Conservation (phyloP, 2,113 vertebrate species). For the Anoplopoma fimbria region DNA sequence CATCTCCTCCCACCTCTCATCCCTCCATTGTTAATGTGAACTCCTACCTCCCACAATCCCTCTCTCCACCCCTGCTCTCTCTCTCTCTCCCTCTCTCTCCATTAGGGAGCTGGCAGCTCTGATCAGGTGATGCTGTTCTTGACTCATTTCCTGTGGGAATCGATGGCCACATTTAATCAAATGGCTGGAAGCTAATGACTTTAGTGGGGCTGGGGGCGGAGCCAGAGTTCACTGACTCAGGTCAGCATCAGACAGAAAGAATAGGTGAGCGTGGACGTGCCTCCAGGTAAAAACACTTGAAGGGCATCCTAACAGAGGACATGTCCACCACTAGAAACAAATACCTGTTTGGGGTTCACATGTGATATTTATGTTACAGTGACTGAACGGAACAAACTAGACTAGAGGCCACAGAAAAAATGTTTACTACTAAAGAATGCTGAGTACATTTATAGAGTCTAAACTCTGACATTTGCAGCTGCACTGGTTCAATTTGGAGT, state of each 20-base stretch:
- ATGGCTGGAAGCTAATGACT: slow-evolving; percentile 64
- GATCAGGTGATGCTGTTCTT: slow-evolving; percentile 63
- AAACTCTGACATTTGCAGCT: background rate
- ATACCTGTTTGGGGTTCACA: background rate
- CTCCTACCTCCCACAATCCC: slow-evolving; percentile 52
- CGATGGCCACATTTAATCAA: slow-evolving; percentile 73
- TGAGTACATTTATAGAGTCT: background rate
- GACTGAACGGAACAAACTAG: background rate
- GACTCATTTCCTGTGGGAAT: slow-evolving; percentile 70
- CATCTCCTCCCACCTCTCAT: slow-evolving; percentile 50
- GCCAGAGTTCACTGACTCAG: slow-evolving; percentile 34
- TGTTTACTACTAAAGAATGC: background rate
- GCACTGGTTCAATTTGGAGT: background rate
- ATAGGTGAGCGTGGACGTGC: slow-evolving; percentile 30
- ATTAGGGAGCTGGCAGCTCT: slow-evolving; percentile 58
- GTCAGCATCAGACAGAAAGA: slow-evolving; percentile 37
- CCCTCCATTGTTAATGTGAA: slow-evolving; percentile 55
- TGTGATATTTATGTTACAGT: background rate
- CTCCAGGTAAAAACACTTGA: slow-evolving; percentile 34
- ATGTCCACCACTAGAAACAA: background rate
- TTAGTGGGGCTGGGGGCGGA: slow-evolving; percentile 34
- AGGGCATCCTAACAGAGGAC: slow-evolving; percentile 9
- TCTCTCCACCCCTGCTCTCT: slow-evolving; percentile 5
- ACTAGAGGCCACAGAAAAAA: background rate
- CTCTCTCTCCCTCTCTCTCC: slow-evolving; percentile 35